Evolutionary conservation across 2,113 vertebrate species (phyloP), one percentile per base, ranked within the genome.

Genomic region (Phoxinus phoxinus): DNA sequence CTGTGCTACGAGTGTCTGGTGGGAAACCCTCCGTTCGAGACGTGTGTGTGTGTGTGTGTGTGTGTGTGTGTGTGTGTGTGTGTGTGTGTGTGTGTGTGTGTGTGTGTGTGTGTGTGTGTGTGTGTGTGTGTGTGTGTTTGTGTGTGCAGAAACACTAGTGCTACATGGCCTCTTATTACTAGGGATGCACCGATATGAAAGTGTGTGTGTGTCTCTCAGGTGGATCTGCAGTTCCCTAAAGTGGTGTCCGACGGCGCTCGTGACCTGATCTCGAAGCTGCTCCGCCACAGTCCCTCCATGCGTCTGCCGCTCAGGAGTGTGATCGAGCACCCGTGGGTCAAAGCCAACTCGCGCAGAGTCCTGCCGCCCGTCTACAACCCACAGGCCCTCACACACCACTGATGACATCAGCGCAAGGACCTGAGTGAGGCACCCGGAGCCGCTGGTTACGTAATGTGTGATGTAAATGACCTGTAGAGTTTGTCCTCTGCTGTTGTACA

Each of bases 1-100:
- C 94, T 98, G 86, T 98, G 97, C 88, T 98, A 96, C 0, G 97
- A 98, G 83, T 96, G 97, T 87, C 87, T 98, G 56, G 95, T 96
- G 25, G 97, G 97, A 4, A 95, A 95, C 87, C 97, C 97, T 0
- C 97, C 97, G 0, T 98, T 98, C 10, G 97, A 98, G 93, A 96
- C 96, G 0, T n/a, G n/a, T n/a, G n/a, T n/a, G n/a, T n/a, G n/a
- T n/a, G n/a, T n/a, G n/a, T n/a, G n/a, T n/a, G n/a, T n/a, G n/a
- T n/a, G n/a, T n/a, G n/a, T n/a, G n/a, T n/a, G n/a, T n/a, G n/a
- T n/a, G n/a, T n/a, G n/a, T n/a, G n/a, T n/a, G n/a, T n/a, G n/a
- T n/a, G n/a, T n/a, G n/a, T n/a, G n/a, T n/a, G n/a, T n/a, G n/a
- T n/a, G n/a, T n/a, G n/a, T n/a, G n/a, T n/a, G n/a, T n/a, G n/a